Evolutionary conservation across 2,888 invertebrate genomes (phyloP).

Genomic region (Plagodis dolabraria): DNA sequence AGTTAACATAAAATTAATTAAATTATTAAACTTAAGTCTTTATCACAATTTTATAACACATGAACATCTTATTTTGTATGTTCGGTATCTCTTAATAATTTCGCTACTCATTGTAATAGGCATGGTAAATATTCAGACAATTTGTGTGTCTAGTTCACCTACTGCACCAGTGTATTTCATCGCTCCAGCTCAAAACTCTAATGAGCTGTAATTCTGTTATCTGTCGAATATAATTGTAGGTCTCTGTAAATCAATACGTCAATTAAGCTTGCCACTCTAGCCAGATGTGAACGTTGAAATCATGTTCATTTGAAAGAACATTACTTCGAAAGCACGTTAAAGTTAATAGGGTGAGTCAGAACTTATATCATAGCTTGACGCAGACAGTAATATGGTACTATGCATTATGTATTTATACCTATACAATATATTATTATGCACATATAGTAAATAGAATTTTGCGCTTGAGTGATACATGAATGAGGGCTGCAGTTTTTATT

Average conservation of each 20-base stretch:
- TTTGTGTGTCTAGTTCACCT: neutral
- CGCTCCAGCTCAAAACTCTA: slow-evolving; percentile 1
- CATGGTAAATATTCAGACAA: too few relatives aligned
- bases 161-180: neutral
- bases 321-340: slow-evolving; percentile 5
- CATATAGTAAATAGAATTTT: too few relatives aligned
- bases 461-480: too few relatives aligned
- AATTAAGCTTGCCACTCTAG: slow-evolving; percentile 13
- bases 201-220: slow-evolving; percentile 9
- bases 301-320: slow-evolving; percentile 6
- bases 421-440: too few relatives aligned
- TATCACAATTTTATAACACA: too few relatives aligned
- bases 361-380: neutral
- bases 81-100: too few relatives aligned
- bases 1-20: too few relatives aligned
- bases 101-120: too few relatives aligned
- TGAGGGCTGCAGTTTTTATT: too few relatives aligned
- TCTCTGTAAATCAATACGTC: slow-evolving; percentile 21
- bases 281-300: slow-evolving; percentile 4
- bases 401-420: too few relatives aligned
- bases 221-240: slow-evolving; percentile 10
- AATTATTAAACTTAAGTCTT: too few relatives aligned
- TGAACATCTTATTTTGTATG: too few relatives aligned
- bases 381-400: neutral
- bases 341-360: neutral